Conservation (phyloP, 1,140 invertebrate species). For the Stenopsyche tienmushanensis region DNA sequence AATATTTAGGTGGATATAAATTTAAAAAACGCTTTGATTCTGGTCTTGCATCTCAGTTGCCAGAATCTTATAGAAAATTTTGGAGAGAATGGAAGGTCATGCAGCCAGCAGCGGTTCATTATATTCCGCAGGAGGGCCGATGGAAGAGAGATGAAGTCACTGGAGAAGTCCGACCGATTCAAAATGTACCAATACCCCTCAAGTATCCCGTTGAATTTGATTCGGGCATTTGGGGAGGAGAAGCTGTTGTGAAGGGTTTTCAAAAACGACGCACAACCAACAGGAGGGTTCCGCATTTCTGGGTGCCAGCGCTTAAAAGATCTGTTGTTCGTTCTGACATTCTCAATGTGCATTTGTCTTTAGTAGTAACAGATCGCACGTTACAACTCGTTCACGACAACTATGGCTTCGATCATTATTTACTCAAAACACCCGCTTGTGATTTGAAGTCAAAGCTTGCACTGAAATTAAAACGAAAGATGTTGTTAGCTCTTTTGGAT, state of each 20-base stretch:
- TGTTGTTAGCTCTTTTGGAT: conserved; percentile 73
- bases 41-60: conserved; percentile 67
- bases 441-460: conserved; percentile 83
- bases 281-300: conserved; percentile 76
- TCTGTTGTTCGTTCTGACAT: conserved; percentile 93
- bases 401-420: conserved; percentile 94
- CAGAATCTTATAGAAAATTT: conserved; percentile 85
- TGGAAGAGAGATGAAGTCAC: conserved; percentile 73
- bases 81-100: conserved; percentile 80
- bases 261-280: conserved; percentile 63
- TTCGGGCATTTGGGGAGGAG: conserved; percentile 93
- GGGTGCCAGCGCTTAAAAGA: conserved; percentile 78
- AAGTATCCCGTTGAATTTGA: conserved; percentile 78
- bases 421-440: conserved; percentile 86
- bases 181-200: conserved; percentile 79
- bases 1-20: neutral
- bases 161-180: conserved; percentile 68
- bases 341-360: conserved; percentile 79
- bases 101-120: conserved; percentile 81
- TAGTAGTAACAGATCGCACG: conserved; percentile 79
- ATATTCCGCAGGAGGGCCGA: conserved; percentile 70
- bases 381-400: conserved; percentile 83
- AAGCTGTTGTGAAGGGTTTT: conserved; percentile 86
- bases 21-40: conserved; percentile 55
- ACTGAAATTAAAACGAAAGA: conserved; percentile 78